Evolutionary conservation across 1,140 invertebrate genomes (phyloP).

Genomic region (Hestina assimilis): DNA sequence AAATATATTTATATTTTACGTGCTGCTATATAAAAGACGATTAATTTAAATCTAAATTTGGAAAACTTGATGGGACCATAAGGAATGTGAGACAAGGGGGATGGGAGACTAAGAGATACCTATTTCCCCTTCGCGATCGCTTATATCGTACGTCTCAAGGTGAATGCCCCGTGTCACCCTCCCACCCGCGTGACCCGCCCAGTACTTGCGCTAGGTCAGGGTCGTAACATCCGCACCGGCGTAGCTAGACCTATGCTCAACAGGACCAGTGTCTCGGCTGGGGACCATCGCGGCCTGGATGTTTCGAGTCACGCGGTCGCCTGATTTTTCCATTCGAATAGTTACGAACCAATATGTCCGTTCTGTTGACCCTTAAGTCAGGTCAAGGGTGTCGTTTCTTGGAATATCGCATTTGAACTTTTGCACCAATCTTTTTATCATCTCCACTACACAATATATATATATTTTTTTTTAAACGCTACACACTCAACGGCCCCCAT

Average conservation of each 20-base stretch:
- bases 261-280: conserved; percentile 12
- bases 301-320: conserved; percentile 47
- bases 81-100: background rate
- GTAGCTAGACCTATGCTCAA: conserved; percentile 37
- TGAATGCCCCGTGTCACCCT: conserved; percentile 66
- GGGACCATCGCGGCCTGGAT: conserved; percentile 34
- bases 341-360: conserved; percentile 60
- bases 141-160: conserved; percentile 60
- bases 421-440: background rate
- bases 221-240: conserved; percentile 52
- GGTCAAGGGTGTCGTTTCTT: conserved; percentile 47
- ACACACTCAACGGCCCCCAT: too few species aligned
- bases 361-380: conserved; percentile 57
- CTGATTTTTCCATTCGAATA: conserved; percentile 71
- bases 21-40: too few species aligned
- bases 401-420: conserved; percentile 2
- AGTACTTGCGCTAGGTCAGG: conserved; percentile 67
- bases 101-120: conserved; percentile 10
- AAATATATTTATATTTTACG: too few species aligned
- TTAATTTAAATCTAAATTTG: background rate
- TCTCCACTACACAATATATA: too few species aligned
- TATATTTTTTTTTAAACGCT: too few species aligned
- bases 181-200: conserved; percentile 65
- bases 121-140: conserved; percentile 34
- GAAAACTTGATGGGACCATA: background rate